Evolutionary conservation across 2,888 invertebrate genomes (phyloP).

Genomic region (Amphipoea lucens): DNA sequence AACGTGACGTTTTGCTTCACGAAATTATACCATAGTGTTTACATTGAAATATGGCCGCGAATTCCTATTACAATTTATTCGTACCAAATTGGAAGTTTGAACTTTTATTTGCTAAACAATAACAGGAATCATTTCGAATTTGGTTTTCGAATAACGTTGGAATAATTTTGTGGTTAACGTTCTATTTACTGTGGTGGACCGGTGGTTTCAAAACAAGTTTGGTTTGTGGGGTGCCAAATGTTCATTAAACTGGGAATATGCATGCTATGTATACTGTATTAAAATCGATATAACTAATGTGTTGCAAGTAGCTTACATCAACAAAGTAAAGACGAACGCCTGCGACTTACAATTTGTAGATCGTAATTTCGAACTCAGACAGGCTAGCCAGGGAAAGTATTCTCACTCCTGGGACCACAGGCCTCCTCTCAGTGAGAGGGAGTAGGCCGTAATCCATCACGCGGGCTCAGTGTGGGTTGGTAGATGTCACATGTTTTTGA

Average conservation of each 20-base stretch:
- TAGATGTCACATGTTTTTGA: too few relatives aligned
- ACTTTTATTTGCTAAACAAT: conserved; percentile 43
- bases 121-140: conserved; percentile 25
- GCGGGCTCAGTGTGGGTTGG: too few relatives aligned
- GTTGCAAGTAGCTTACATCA: neutral
- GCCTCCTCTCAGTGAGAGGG: too few relatives aligned
- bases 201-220: conserved; percentile 13
- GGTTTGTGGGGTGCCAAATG: neutral
- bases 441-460: too few relatives aligned
- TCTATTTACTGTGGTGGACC: conserved; percentile 30
- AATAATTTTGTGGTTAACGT: conserved; percentile 45
- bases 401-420: too few relatives aligned
- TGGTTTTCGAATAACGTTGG: conserved; percentile 28
- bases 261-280: neutral
- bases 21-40: conserved; percentile 61
- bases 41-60: conserved; percentile 48
- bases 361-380: neutral
- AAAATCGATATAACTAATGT: neutral
- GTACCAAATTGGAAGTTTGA: conserved; percentile 26
- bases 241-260: neutral
- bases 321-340: neutral
- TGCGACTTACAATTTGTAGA: neutral
- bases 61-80: conserved; percentile 44
- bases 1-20: conserved; percentile 70
- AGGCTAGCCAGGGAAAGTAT: too few relatives aligned